These are phyloP conservation scores for Mnemiopsis leidyi DNA, from an alignment of 37 sponge, comb jelly and placozoan species.

Conservation along the genomic window DNA sequence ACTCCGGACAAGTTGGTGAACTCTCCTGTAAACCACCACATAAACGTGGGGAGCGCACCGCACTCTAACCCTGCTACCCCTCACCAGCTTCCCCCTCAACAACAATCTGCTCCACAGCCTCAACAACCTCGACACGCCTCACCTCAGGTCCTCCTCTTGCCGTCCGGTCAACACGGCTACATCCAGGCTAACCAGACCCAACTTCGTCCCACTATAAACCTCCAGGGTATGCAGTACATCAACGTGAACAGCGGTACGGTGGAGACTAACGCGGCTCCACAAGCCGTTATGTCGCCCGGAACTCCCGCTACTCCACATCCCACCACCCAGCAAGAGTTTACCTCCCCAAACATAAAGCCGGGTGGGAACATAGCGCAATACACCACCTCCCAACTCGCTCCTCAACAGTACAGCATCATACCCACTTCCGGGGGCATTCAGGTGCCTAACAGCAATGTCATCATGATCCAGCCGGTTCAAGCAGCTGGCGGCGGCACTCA, in stretches of 20 bases:
- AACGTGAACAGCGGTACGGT: neutral
- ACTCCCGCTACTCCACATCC: conserved; percentile 39
- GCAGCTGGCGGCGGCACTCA: conserved; percentile 13
- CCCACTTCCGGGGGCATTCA: conserved; percentile 34
- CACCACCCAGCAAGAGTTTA: conserved; percentile 50
- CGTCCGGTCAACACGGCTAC: conserved; percentile 40
- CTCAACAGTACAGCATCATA: conserved; percentile 44
- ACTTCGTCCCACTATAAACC: conserved; percentile 5
- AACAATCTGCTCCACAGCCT: conserved; percentile 16
- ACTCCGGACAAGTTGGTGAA: conserved; percentile 9
- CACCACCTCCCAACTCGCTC: conserved; percentile 29
- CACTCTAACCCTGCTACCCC: conserved; percentile 25
- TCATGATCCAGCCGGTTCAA: conserved; percentile 54
- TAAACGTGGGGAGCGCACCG: neutral
- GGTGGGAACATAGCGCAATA: conserved; percentile 14
- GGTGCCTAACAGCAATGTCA: conserved; percentile 48
- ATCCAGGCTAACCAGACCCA: conserved; percentile 38
- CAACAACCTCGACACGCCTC: conserved; percentile 8
- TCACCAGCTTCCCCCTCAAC: conserved; percentile 5
- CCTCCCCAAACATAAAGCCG: conserved; percentile 37
- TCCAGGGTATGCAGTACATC: conserved; percentile 46
- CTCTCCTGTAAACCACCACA: neutral
- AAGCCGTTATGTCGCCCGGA: neutral
- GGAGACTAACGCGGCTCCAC: neutral
- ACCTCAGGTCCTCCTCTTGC: conserved; percentile 21